These are phyloP conservation scores for Rousettus leschenaultii DNA, from an alignment of 2,113 vertebrate genomes.

Conservation along the genomic window DNA sequence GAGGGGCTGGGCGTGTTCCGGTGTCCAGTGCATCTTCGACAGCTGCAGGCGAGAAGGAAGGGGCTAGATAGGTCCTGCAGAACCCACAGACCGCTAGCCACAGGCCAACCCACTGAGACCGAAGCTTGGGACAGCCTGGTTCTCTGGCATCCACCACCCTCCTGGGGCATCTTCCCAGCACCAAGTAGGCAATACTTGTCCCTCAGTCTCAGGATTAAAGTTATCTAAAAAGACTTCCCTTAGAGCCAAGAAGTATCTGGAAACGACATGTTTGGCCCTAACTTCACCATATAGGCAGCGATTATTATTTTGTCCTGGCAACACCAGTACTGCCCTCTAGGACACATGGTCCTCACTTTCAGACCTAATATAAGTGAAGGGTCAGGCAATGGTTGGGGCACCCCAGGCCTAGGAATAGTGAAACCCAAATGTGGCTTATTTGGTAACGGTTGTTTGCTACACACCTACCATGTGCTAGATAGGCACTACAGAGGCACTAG, in stretches of 20 bases:
- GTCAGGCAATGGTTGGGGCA: background rate
- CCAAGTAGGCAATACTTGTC: background rate
- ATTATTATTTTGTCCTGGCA: background rate
- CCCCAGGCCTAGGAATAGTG: background rate
- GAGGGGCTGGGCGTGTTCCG: conserved; percentile 98
- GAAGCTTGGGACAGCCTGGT: background rate
- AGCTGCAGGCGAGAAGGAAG: conserved; percentile 72
- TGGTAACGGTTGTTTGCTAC: background rate
- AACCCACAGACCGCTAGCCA: background rate
- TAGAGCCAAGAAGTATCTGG: background rate
- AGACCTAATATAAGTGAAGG: background rate
- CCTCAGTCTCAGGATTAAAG: background rate
- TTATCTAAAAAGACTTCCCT: background rate
- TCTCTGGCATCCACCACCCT: background rate
- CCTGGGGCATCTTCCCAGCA: background rate
- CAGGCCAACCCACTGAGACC: background rate
- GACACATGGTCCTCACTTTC: background rate
- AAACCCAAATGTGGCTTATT: background rate
- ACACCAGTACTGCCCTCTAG: background rate
- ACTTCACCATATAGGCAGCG: background rate
- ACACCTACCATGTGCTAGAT: background rate
- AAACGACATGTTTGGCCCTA: background rate
- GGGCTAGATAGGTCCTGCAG: background rate
- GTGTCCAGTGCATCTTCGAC: conserved; percentile 99
- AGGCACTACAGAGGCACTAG: background rate